phyloP scores from a whole-genome alignment of 2,888 invertebrate genomes.

The Acrocera orbiculus region DNA sequence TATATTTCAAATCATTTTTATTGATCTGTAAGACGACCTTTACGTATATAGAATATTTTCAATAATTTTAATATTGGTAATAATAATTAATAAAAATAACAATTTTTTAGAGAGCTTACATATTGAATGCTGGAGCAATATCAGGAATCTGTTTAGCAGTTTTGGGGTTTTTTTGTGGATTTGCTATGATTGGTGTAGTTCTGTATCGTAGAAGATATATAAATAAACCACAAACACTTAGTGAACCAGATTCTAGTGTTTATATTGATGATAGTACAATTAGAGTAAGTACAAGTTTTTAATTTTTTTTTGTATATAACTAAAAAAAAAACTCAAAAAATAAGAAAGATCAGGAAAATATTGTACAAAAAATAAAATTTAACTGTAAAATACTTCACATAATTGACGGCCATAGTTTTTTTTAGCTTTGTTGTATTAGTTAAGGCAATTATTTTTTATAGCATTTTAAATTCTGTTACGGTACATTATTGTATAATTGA shows the following conservation, averaged over 20 bases:
- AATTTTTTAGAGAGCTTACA: constrained; percentile 19
- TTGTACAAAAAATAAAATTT: not conserved
- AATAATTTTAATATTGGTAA: too few species aligned
- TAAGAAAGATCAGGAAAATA: too few species aligned
- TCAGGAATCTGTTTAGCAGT: constrained; percentile 53
- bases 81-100: too few species aligned
- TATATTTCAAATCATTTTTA: too few species aligned
- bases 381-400: not conserved
- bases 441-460: too few species aligned
- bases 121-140: constrained; percentile 41
- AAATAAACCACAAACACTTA: constrained; percentile 69
- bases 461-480: too few species aligned
- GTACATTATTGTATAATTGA: too few species aligned
- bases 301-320: constrained; percentile 5
- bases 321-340: not conserved
- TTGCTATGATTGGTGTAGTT: constrained; percentile 48
- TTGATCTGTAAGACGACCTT: too few species aligned
- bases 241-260: constrained; percentile 72
- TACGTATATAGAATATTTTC: too few species aligned
- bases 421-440: too few species aligned
- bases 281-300: constrained; percentile 57
- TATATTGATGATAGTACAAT: constrained; percentile 76
- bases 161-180: constrained; percentile 42
- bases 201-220: constrained; percentile 53
- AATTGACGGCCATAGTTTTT: constrained; percentile 10